These are phyloP conservation scores for Dreissena rostriformis DNA, from an alignment of 1,140 invertebrate species.

Conservation along the genomic window DNA sequence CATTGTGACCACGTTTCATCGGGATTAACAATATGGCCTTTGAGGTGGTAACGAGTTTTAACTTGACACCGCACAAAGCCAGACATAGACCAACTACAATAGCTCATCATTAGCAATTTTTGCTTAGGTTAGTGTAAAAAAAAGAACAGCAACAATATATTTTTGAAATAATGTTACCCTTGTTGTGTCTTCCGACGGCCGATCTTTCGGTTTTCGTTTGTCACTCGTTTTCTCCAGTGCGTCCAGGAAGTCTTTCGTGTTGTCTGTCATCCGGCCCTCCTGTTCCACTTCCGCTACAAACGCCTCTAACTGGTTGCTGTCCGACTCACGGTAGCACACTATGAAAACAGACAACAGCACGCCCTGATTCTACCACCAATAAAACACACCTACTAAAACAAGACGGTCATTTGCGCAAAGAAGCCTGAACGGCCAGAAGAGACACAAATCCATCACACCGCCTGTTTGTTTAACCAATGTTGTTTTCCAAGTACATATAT, in stretches of 20 bases:
- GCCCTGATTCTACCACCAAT: background rate
- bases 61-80: too few relatives aligned
- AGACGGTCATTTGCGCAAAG: background rate
- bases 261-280: slow-evolving; percentile 68
- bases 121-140: too few relatives aligned
- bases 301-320: slow-evolving; percentile 65
- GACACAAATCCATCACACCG: background rate
- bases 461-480: background rate
- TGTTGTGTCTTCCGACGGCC: too few relatives aligned
- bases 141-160: too few relatives aligned
- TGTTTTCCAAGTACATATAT: too few relatives aligned
- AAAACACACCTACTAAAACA: background rate
- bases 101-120: too few relatives aligned
- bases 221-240: slow-evolving; percentile 55
- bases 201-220: too few relatives aligned
- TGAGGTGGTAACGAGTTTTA: too few relatives aligned
- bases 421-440: background rate
- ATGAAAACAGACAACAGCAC: background rate
- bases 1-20: too few relatives aligned
- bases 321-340: slow-evolving; percentile 74
- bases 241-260: slow-evolving; percentile 64
- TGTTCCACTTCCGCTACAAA: slow-evolving; percentile 70
- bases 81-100: too few relatives aligned
- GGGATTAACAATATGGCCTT: too few relatives aligned
- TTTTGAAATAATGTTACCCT: too few relatives aligned